Evolutionary conservation across 2,797 vertebrate genomes (phyloP), one percentile per base, ranked within the genome.

Genomic region (Acomys russatus): DNA sequence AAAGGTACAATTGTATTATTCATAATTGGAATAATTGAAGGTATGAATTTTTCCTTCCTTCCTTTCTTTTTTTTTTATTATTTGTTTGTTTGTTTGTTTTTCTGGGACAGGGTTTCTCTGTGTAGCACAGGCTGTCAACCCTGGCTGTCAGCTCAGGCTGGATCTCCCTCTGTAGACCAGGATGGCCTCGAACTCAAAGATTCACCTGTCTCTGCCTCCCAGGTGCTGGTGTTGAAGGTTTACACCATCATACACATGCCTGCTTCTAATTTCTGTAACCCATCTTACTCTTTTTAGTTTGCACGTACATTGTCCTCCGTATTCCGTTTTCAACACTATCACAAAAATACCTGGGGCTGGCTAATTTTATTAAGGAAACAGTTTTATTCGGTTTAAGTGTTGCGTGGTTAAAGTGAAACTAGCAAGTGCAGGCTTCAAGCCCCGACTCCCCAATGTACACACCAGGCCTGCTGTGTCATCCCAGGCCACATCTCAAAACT

Each of bases 401-500:
- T 18, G 56, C 25, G n/a, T n/a, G 56, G 10, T 71, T 17, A 33
- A 94, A 51, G 44, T 64, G 15, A n/a, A 64, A 61, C 54, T 12
- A 91, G 33, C 12, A 1, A 10, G 44, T 5, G 3, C 2, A 80
- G 66, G 76, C 66, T 73, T 11, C 9, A 9, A 56, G 1, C 49
- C 44, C 28, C 28, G 9, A 1, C 2, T 18, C 14, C 18, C 30
- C 17, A 35, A 6, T 10, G 10, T 1, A n/a, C 3, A 7, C 25
- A 18, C 0, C 17, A 25, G 38, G 3, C 38, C 71, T 33, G 35
- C 64, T 71, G 2, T 10, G 1, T 56, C n/a, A 38, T 49, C 28
- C 61, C 35, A 73, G 56, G 15, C n/a, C 49, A n/a, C 22, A 28
- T 15, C 6, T 25, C 20, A n/a, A 15, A 73, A 63, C 14, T 38